A percentile compares a stretch with the other conserved stretches of the same genome.
These are phyloP conservation scores for Vulpes vulpes DNA, from an alignment of 2,113 vertebrate species.

Conservation along the genomic window DNA sequence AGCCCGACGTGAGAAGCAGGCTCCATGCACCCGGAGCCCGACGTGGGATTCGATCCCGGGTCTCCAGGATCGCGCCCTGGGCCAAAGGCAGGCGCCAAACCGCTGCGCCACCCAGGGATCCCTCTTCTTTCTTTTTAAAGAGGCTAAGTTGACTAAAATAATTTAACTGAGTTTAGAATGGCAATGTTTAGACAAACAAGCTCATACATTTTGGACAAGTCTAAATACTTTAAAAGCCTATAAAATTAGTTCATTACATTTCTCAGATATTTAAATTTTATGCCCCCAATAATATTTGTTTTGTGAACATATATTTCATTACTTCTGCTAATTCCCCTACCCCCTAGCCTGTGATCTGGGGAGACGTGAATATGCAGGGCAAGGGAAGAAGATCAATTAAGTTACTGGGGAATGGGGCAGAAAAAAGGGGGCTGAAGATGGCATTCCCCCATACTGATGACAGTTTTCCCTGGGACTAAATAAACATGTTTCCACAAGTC, in stretches of 20 bases:
- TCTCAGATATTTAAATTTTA: slow-evolving; percentile 45
- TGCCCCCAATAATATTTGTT: not conserved
- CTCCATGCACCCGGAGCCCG: too few relatives aligned
- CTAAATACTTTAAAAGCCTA: not conserved
- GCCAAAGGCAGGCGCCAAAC: too few relatives aligned
- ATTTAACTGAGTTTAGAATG: slow-evolving; percentile 24
- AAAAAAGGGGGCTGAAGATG: not conserved
- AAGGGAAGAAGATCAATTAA: not conserved
- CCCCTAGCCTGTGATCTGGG: not conserved
- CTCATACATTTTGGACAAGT: not conserved
- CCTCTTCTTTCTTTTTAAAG: not conserved
- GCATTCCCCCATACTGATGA: fast-evolving
- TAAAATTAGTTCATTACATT: not conserved
- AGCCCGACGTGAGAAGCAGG: too few relatives aligned
- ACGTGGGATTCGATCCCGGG: too few relatives aligned
- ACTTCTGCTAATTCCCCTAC: not conserved
- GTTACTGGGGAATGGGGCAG: not conserved
- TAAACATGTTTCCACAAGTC: not conserved
- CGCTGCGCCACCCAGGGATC: too few relatives aligned
- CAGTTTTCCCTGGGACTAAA: not conserved
- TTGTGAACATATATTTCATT: not conserved
- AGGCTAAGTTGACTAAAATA: slow-evolving; percentile 10
- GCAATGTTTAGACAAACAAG: slow-evolving; percentile 32
- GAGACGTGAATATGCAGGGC: not conserved
- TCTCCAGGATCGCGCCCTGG: too few relatives aligned